Conservation (phyloP, 2,888 invertebrate species). For the Cephus spinipes region DNA sequence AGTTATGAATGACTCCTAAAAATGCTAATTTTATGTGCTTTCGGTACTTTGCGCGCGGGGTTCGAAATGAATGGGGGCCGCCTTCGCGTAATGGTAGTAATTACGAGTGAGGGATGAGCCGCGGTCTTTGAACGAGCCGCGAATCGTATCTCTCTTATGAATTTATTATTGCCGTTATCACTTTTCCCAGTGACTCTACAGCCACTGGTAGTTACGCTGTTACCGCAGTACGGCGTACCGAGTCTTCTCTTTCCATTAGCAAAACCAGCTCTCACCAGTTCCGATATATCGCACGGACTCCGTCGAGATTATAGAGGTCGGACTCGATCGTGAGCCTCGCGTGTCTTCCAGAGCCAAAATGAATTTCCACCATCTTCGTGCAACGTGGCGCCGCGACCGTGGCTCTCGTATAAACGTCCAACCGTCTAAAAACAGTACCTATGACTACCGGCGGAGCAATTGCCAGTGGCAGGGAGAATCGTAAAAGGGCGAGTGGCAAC, state of each 20-base stretch:
- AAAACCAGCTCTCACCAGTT: background rate
- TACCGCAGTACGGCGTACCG: background rate
- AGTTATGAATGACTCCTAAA: constrained; percentile 34
- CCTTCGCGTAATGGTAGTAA: constrained; percentile 19
- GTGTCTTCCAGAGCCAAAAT: background rate
- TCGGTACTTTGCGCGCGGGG: constrained; percentile 20
- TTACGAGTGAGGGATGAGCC: constrained; percentile 24
- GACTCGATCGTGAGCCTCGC: background rate
- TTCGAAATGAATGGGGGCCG: constrained; percentile 17
- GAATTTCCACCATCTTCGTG: background rate
- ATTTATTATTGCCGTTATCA: constrained; percentile 10
- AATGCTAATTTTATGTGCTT: constrained; percentile 41
- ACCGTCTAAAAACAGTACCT: background rate
- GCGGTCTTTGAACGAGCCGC: constrained; percentile 8
- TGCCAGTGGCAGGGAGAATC: background rate
- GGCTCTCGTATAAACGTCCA: background rate
- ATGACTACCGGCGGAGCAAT: background rate
- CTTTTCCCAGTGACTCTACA: background rate
- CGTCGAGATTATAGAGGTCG: background rate
- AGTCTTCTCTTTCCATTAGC: background rate
- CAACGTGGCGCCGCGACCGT: background rate
- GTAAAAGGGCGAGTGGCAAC: constrained; percentile 5
- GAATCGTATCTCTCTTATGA: constrained; percentile 19
- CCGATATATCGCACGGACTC: background rate
- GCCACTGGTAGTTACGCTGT: background rate